A percentile compares a stretch with the other conserved stretches of the same genome.
phyloP scores from a whole-genome alignment of 2,797 vertebrate species.

The Halcyon badia region DNA sequence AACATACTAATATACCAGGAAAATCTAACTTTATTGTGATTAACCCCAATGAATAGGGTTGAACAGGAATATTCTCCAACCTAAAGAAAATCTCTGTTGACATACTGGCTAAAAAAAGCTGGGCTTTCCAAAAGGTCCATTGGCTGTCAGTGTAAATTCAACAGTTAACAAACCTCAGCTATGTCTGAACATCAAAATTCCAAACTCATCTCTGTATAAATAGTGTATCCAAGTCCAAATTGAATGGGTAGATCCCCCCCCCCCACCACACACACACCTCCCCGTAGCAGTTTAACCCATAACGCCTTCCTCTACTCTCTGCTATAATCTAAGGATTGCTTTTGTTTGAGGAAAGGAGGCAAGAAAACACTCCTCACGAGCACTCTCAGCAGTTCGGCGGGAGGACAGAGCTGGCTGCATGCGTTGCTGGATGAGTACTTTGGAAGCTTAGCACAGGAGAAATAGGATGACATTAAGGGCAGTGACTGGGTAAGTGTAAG shows the following conservation, averaged over 20 bases:
- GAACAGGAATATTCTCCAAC: not conserved
- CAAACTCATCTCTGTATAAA: conserved; percentile 37
- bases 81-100: not conserved
- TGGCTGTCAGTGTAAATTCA: conserved; percentile 11
- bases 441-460: conserved; percentile 68
- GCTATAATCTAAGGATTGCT: conserved; percentile 51
- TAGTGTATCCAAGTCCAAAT: conserved; percentile 39
- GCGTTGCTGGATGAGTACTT: conserved; percentile 45
- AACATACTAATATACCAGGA: conserved; percentile 7
- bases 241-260: conserved; percentile 19
- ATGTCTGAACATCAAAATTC: conserved; percentile 18
- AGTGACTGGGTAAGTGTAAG: conserved; percentile 63
- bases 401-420: conserved; percentile 39
- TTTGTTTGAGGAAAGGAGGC: conserved; percentile 69
- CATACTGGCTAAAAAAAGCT: not conserved
- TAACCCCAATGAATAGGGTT: not conserved
- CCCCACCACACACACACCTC: too few relatives aligned
- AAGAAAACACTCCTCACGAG: conserved; percentile 60
- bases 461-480: conserved; percentile 74
- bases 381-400: conserved; percentile 7
- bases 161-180: not conserved
- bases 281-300: not conserved
- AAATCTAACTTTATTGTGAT: conserved; percentile 9
- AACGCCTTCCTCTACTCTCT: conserved; percentile 13
- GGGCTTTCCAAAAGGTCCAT: conserved; percentile 17